Base-by-base conservation (phyloP, 1,140 invertebrate species). In the Penaeus vannamei region DNA sequence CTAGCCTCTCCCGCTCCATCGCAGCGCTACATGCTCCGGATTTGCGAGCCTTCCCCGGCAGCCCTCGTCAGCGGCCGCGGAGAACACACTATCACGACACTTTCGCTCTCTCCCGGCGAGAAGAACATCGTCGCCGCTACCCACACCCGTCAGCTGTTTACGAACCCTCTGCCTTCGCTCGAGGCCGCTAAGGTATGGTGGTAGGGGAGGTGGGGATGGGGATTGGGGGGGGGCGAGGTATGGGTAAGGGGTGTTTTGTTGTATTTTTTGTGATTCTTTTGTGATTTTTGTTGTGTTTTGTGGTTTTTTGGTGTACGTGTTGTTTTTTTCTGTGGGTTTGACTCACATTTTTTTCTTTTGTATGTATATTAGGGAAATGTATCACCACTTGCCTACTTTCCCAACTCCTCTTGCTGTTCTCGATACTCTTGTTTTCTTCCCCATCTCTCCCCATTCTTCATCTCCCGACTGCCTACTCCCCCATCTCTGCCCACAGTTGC, bases 131-230 rank as follows among this genome's bases (percentile, higher is more conserved):
- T 91, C 17, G 86, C 87, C 12, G 84, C 91, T 0, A 91, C 91
- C 0, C 91, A 91, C 89, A 85, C 89, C 1, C 64, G 76, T 22
- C 91, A 91, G 86, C 77, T 91, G 83, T 91, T 91, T 86, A 84
- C 82, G 23, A 90, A 89, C 84, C 86, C 83, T 17, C 80, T 91
- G n/a, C 91, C 91, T 61, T 66, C 69, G 23, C 84, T 90, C 19
- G 91, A 91, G 17, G 77, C 86, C 17, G 82, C 86, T 23, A 87
- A 88, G 82, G 91, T 90, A 61, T 87, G 29, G 36, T 4, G 8
- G 12, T 17, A 1, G 66, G 12, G 32, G 32, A 14, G n/a, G 32
- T 72, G 69, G 59, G 64, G n/a, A 7, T 7, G 69, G 46, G 29
- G 26, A 29, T 42, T 19, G 29, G 84, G 76, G 14, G 64, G 26